Evolutionary conservation across 2,888 invertebrate species (phyloP).

Genomic region (Eupsilia transversa): DNA sequence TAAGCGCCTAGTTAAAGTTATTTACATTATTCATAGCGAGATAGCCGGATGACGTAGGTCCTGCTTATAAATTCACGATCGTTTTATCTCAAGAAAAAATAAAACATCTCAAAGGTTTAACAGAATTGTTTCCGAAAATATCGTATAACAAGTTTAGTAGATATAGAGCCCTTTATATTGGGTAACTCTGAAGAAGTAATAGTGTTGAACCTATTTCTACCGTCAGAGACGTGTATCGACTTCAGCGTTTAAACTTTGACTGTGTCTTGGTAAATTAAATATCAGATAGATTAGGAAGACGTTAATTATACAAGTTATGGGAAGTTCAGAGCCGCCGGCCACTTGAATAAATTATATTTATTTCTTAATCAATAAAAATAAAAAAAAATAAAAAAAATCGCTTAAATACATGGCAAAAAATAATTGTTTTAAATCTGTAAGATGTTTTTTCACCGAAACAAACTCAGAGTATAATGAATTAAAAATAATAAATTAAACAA

Average conservation of each 20-base stretch:
- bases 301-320: no score
- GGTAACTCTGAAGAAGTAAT: neutral
- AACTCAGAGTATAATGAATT: neutral
- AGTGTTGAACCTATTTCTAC: neutral
- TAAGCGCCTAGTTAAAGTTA: slow-evolving; percentile 26
- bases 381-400: no score
- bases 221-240: no score
- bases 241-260: no score
- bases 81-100: slow-evolving; percentile 5
- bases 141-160: neutral
- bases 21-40: slow-evolving; percentile 48
- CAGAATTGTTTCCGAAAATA: slow-evolving; percentile 3
- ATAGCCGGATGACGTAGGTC: slow-evolving; percentile 7
- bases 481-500: neutral
- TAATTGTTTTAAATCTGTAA: no score
- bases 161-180: neutral
- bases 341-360: neutral
- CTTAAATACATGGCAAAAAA: no score
- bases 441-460: no score
- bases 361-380: no score
- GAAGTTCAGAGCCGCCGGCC: no score
- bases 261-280: neutral
- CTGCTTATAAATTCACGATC: slow-evolving; percentile 8
- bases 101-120: slow-evolving; percentile 8
- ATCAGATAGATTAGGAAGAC: neutral